Percentiles rank a stretch among this genome's conserved stretches.
Conservation (phyloP, 2,888 invertebrate species). For the Arrhopalites spinosus region DNA sequence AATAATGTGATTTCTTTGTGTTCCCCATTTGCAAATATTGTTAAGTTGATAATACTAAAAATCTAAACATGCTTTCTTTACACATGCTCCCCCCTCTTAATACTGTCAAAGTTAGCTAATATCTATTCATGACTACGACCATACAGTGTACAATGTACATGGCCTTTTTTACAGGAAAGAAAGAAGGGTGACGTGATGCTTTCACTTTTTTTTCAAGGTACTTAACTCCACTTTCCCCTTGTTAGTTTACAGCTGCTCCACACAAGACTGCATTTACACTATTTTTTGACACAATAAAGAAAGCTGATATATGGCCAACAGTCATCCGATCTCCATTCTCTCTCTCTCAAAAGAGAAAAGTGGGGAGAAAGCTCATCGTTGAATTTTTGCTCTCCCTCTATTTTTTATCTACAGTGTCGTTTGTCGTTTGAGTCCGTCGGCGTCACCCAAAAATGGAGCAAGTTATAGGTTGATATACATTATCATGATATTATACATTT, state of each 20-base stretch:
- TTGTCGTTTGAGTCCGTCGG: background rate
- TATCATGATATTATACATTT: no score
- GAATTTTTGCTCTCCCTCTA: background rate
- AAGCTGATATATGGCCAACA: constrained; percentile 27
- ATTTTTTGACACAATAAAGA: constrained; percentile 31
- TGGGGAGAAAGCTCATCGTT: background rate
- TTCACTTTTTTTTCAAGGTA: constrained; percentile 29
- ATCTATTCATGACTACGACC: background rate
- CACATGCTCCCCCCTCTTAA: no score
- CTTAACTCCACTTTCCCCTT: constrained; percentile 33
- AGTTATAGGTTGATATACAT: no score
- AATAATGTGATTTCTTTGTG: no score
- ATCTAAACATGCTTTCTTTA: no score
- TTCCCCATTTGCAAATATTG: no score
- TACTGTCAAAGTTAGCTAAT: background rate
- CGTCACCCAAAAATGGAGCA: background rate
- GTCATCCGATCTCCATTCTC: constrained; percentile 18
- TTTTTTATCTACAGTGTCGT: no score
- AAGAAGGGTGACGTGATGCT: constrained; percentile 20
- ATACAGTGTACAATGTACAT: background rate
- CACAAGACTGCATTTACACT: constrained; percentile 22
- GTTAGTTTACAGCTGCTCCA: constrained; percentile 21
- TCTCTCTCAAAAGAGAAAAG: background rate
- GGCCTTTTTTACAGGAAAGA: constrained; percentile 5
- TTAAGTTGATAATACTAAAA: no score